Conservation (phyloP, 2,888 invertebrate genomes). For the Sinopyrophorus schimmeli region DNA sequence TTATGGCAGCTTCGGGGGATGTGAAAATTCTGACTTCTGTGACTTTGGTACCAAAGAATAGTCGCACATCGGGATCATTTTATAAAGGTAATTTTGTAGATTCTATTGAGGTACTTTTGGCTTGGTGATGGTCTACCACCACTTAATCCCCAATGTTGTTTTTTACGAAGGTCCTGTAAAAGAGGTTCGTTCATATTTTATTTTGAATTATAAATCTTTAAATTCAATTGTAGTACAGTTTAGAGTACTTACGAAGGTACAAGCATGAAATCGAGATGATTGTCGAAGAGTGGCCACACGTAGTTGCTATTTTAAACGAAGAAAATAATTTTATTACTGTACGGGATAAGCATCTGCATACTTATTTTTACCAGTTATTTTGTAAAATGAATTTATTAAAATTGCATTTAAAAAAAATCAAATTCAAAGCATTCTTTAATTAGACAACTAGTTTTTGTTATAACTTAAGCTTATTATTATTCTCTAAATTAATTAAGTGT, state of each 20-base stretch:
- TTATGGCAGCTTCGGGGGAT: constrained; percentile 3
- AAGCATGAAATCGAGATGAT: background rate
- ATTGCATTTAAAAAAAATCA: too few species aligned
- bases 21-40: constrained; percentile 3
- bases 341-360: background rate
- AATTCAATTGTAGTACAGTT: background rate
- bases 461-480: too few species aligned
- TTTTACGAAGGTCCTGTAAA: constrained; percentile 2
- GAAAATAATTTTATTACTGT: background rate
- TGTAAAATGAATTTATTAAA: too few species aligned
- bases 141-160: constrained; percentile 1
- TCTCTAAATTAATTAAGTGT: too few species aligned
- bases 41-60: too few species aligned
- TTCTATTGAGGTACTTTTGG: constrained; percentile 7
- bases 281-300: background rate
- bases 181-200: background rate
- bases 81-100: background rate
- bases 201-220: background rate
- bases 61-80: too few species aligned
- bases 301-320: background rate
- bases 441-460: too few species aligned
- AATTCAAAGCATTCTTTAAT: too few species aligned
- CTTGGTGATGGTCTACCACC: background rate
- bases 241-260: constrained; percentile 2
- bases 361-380: too few species aligned